Evolutionary conservation across 2,888 invertebrate genomes (phyloP).

Genomic region (Podotricha telesiphe): DNA sequence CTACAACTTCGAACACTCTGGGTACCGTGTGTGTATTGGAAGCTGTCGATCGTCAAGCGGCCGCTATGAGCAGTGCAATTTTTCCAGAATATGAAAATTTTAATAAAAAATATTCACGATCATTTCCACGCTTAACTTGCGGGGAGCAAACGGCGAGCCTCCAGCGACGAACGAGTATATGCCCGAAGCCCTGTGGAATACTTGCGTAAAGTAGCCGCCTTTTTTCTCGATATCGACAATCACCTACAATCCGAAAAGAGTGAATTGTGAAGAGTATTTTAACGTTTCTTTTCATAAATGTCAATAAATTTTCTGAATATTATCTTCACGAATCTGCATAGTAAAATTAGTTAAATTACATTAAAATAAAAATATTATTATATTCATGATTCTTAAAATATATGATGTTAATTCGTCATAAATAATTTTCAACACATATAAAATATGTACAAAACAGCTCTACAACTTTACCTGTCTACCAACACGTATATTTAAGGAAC

Average conservation of each 20-base stretch:
- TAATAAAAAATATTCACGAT: slow-evolving; percentile 30
- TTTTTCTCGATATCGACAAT: background rate
- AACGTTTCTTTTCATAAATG: background rate
- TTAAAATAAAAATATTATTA: too few species aligned
- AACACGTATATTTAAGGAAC: too few species aligned
- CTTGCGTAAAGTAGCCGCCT: background rate
- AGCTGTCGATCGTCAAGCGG: slow-evolving; percentile 11
- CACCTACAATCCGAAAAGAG: background rate
- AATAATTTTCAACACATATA: too few species aligned
- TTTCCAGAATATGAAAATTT: slow-evolving; percentile 33
- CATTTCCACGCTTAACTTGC: background rate
- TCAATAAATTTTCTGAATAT: background rate
- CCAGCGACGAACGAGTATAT: background rate
- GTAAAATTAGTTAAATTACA: too few species aligned
- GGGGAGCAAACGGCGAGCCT: background rate
- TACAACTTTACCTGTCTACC: too few species aligned
- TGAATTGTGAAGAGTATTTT: background rate
- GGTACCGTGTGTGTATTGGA: background rate
- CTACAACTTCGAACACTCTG: slow-evolving; percentile 34
- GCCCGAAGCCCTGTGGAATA: background rate
- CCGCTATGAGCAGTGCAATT: slow-evolving; percentile 23
- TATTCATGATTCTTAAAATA: too few species aligned
- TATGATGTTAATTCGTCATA: too few species aligned
- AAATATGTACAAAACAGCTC: too few species aligned
- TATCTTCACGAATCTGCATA: too few species aligned